Conservation (phyloP, 2,113 vertebrate species). For the Cettia cetti region DNA sequence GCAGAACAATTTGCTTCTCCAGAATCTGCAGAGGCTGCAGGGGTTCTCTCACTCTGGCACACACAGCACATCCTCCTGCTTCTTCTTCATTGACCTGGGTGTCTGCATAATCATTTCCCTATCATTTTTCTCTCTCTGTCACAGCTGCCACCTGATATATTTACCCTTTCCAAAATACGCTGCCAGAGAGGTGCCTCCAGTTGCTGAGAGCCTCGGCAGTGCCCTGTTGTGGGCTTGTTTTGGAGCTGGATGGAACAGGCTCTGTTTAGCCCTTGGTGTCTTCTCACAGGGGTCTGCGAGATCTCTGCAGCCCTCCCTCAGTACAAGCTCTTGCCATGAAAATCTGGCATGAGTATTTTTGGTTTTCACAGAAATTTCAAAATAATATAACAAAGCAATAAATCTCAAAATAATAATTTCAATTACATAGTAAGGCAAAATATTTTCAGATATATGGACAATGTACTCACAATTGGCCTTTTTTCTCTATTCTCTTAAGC, state of each 20-base stretch:
- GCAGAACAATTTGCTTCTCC: background rate
- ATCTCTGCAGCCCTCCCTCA: fast-evolving
- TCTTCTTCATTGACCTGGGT: background rate
- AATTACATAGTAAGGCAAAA: background rate
- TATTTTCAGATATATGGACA: background rate
- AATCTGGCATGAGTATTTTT: background rate
- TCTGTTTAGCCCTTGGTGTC: background rate
- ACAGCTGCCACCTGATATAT: background rate
- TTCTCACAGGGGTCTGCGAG: background rate
- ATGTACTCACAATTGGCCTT: background rate
- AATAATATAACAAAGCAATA: background rate
- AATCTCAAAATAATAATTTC: background rate
- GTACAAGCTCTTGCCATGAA: background rate
- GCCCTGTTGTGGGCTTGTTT: background rate
- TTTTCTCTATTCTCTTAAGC: fast-evolving
- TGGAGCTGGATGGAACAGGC: fast-evolving
- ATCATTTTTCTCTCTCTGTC: background rate
- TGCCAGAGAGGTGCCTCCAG: background rate
- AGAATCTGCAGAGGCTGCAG: background rate
- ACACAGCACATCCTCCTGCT: fast-evolving
- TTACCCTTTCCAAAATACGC: background rate
- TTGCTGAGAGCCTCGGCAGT: too few relatives aligned
- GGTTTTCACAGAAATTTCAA: background rate
- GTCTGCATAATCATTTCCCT: background rate
- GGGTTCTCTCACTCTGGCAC: fast-evolving